These are phyloP conservation scores for Rhinopomastus cyanomelas DNA, from an alignment of 2,113 vertebrate species.

Conservation along the genomic window DNA sequence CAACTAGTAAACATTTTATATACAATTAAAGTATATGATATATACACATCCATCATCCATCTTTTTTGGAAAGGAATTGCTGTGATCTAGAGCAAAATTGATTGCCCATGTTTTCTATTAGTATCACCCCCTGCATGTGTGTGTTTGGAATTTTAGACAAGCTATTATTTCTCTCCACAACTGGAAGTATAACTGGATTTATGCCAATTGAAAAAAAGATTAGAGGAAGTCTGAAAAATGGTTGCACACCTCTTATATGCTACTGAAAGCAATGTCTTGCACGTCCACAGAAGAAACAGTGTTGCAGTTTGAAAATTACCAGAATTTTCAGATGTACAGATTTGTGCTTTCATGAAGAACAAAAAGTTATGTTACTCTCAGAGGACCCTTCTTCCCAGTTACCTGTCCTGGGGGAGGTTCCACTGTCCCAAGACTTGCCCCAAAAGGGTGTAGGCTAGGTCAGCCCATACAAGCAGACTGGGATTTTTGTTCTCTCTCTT, in stretches of 20 bases:
- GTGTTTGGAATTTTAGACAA: neutral
- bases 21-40: neutral
- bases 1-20: fast-evolving
- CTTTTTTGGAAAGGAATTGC: neutral
- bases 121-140: neutral
- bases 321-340: too few species aligned
- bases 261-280: neutral
- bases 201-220: neutral
- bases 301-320: too few species aligned
- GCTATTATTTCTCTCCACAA: neutral
- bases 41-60: neutral
- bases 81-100: neutral
- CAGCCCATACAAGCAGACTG: too few species aligned
- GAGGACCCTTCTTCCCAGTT: too few species aligned
- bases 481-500: too few species aligned
- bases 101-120: neutral
- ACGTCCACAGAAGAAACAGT: neutral
- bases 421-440: too few species aligned
- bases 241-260: too few species aligned
- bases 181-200: neutral
- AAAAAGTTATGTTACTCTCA: too few species aligned
- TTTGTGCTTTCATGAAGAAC: too few species aligned
- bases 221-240: neutral
- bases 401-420: too few species aligned
- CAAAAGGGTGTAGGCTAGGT: too few species aligned